Evolutionary conservation across 2,888 invertebrate species (phyloP), one percentile per base, ranked within the genome.

Genomic region (Nomada fucata): DNA sequence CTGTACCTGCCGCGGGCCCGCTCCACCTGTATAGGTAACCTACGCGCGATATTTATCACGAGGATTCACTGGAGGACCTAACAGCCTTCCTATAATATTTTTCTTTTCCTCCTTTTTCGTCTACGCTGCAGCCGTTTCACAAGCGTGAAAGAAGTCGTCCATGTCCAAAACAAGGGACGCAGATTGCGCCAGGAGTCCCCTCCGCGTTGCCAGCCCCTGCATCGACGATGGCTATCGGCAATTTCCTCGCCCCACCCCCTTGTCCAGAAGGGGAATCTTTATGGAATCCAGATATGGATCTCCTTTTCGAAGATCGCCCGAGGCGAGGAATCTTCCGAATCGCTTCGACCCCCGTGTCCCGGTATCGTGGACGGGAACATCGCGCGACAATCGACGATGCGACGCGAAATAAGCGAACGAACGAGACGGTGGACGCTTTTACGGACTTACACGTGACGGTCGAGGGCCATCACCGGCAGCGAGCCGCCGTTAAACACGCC

Each of bases 401-500:
- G 15, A 9, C 57, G 26, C 47, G 18, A 15, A 70, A 26, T 26
- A 2, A 26, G 36, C 50, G 29, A 60, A 60, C 26, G 57, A 18
- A 52, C 65, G 47, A 44, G 65, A 18, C 64, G 44, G 13, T 42
- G 15, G 47, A 65, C 50, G 60, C n/a, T 20, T 67, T n/a, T 36
- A 50, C 57, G 61, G 13, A 63, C 44, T 63, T 18, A n/a, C 47
- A 18, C 15, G 42, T 29, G 44, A 44, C n/a, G 60, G 53, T 44
- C 44, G 23, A 10, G 52, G 42, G 13, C 23, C 57, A 26, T 47
- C 57, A 15, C 13, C 50, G 44, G 63, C 20, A 63, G 15, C 61
- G 61, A 7, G 29, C 36, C n/a, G 61, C 63, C 69, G n/a, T 79
- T 74, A 65, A 79, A 74, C 26, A 15, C 20, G 29, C 7, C 52